Percentiles rank a stretch among this genome's conserved stretches.
Conservation (phyloP, 2,888 invertebrate genomes). For the Phragmatobia fuliginosa region DNA sequence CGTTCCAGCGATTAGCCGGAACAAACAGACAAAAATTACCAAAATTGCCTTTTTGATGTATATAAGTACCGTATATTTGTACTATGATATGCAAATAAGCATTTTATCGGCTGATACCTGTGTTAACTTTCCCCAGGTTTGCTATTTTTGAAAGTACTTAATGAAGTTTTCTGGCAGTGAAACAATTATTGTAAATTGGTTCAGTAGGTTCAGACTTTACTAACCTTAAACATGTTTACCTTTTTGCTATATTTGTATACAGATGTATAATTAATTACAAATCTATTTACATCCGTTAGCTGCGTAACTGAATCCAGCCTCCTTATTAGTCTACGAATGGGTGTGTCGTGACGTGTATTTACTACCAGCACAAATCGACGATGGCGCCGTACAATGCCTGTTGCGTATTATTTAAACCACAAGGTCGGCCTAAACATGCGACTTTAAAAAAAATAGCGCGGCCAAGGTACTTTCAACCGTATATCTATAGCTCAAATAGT, state of each 20-base stretch:
- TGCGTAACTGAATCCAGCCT: conserved; percentile 65
- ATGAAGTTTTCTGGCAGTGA: not conserved
- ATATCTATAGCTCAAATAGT: conserved; percentile 54
- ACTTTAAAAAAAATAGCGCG: conserved; percentile 52
- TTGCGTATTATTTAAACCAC: conserved; percentile 80
- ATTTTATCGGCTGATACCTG: not conserved
- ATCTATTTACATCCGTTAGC: conserved; percentile 31
- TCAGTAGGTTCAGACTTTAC: not conserved
- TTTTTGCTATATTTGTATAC: not conserved
- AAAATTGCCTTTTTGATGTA: too few relatives aligned
- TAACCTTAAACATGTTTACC: not conserved
- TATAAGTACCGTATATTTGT: too few relatives aligned
- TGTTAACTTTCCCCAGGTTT: not conserved
- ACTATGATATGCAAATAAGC: too few relatives aligned
- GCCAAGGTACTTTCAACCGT: conserved; percentile 69
- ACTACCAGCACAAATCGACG: conserved; percentile 58
- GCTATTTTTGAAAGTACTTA: not conserved
- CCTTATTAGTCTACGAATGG: conserved; percentile 81
- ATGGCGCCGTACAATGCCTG: conserved; percentile 65
- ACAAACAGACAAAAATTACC: too few relatives aligned
- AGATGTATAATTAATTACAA: not conserved
- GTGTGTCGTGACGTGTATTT: conserved; percentile 83
- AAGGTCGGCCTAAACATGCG: conserved; percentile 71
- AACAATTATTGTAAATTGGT: not conserved
- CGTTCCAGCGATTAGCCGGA: too few relatives aligned